These are phyloP conservation scores for Fregata magnificens DNA, from an alignment of 2,113 vertebrate genomes.

Conservation along the genomic window DNA sequence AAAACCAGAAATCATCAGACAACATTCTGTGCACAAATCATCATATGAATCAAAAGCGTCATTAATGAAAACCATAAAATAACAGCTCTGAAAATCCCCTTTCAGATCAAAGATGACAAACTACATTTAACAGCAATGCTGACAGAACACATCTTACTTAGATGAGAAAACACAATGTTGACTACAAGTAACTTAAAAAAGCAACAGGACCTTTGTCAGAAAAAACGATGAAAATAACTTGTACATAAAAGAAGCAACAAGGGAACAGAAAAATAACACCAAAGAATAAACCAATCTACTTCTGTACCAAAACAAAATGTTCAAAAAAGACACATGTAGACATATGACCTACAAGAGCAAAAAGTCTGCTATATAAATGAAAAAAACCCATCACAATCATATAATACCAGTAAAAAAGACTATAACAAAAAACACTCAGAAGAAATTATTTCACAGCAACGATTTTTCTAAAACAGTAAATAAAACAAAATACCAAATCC, in stretches of 20 bases:
- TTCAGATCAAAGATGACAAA: background rate
- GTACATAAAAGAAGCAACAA: background rate
- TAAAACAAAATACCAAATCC: background rate
- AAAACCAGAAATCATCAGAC: background rate
- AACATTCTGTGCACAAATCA: background rate
- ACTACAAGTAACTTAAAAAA: background rate
- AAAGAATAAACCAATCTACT: no score
- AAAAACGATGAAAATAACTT: background rate
- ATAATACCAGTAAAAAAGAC: background rate
- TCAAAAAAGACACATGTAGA: background rate
- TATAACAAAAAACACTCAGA: background rate
- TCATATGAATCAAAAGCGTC: accelerated
- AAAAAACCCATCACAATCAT: background rate
- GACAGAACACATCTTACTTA: background rate
- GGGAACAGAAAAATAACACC: background rate
- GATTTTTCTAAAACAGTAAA: background rate
- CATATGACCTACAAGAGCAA: background rate
- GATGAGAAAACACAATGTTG: background rate
- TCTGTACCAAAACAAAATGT: background rate
- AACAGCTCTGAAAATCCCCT: background rate
- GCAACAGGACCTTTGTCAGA: background rate
- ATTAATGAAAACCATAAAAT: background rate
- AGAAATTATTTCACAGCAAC: background rate
- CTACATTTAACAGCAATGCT: background rate
- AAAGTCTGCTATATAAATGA: background rate